Evolutionary conservation across 2,797 vertebrate species (phyloP), one percentile per base, ranked within the genome.

Genomic region (Pitangus sulphuratus): DNA sequence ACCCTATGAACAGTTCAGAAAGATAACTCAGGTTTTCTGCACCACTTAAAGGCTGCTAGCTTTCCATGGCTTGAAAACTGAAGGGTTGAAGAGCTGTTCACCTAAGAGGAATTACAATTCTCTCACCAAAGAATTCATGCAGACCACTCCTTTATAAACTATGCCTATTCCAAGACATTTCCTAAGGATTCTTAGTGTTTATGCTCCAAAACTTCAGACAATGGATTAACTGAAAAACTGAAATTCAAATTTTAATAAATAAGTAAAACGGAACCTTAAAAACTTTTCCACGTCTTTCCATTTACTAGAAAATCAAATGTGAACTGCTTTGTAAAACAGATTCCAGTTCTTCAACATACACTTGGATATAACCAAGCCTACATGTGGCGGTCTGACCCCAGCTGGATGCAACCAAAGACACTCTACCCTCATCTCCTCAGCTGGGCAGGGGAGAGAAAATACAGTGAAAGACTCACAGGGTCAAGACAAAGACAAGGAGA

Each of bases 1-100:
- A 99, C 98, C 95, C 99, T 99, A 53, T 57, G 8, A 83, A 93
- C 8, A 69, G 33, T 81, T 18, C 25, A 54, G 14, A 81, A 47
- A 58, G 12, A 82, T 8, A 48, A 0, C 33, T 88, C 25, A 84
- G 40, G 31, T 7, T 2, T 20, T 40, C 48, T 62, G n/a, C 16
- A 76, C 7, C 25, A 37, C 6, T 78, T 33, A 56, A 93, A 94
- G 6, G 51, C 31, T 33, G n/a, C 9, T 39, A 61, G 11, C 35
- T 54, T 84, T 51, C 53, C 31, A 26, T 2, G 16, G 12, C n/a
- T 66, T 56, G 47, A 84, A 88, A 86, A 54, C 6, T 11, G 60
- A 85, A 89, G 22, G 6, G 42, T 1, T 58, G 11, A 62, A 75
- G 4, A 70, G 56, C 15, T 60, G 65, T 21, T 78, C 42, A 54